Evolutionary conservation across 2,113 vertebrate genomes (phyloP), one percentile per base, ranked within the genome.

Genomic region (Pseudolaguvia tuberculata): DNA sequence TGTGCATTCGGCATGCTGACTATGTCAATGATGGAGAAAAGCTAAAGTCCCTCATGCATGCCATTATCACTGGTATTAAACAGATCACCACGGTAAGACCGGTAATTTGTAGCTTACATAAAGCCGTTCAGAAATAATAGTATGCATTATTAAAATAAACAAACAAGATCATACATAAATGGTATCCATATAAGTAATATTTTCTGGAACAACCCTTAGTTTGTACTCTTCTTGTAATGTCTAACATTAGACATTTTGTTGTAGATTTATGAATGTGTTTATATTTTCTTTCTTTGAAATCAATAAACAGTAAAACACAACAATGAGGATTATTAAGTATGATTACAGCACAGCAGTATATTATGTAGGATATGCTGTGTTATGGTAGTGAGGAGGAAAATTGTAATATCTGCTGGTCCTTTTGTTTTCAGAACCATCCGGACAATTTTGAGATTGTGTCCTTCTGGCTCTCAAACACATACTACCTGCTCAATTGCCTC

Each of bases 401-500:
- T 59, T 18, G 45, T 76, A 3, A 63, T 79, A 31, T 5, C 6
- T 9, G 15, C 5, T 35, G 65, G 17, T 59, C 25, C 51, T 82
- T 10, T 0, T n/a, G 45, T 89, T 89, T 78, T 11, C 80, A 98
- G 96, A 89, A 90, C 62, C 87, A 94, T 67, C 83, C 85, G 63
- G 94, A 95, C 85, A 93, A 96, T 84, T 93, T 96, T 84, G 95
- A 96, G 83, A 85, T 93, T 82, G 69, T 99, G 81, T 98, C 94
- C 1, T 98, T 99, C 76, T 99, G 97, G 96, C 93, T 99, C 59
- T 96, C 95, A 48, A 99, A 98, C 79, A 92, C 91, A 0, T 94
- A 91, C 8, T 92, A 94, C 83, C 91, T 99, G 81, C 94, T 99
- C 72, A 99, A 98, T 85, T 96, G 94, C 83, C 85, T 99, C 85